Evolutionary conservation across 1,140 invertebrate genomes (phyloP), one percentile per base, ranked within the genome.

Genomic region (Mya arenaria): DNA sequence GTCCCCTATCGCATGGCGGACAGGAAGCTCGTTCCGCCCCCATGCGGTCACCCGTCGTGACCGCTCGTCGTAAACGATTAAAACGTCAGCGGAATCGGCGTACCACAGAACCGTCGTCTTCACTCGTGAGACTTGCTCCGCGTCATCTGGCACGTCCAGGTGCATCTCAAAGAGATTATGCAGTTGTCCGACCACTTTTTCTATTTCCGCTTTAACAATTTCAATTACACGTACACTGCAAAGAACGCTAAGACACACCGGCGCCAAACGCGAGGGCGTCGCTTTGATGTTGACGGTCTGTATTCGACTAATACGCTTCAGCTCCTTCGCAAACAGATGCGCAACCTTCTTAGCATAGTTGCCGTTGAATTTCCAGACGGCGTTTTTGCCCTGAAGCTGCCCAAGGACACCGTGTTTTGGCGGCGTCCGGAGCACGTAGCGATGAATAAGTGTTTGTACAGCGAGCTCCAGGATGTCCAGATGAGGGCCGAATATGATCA

Each of bases 401-500:
- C 77, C 66, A 39, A 71, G 0, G 8, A 80, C 66, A 4, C 77
- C 77, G 48, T 69, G 66, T 69, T 80, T 66, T 48, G 77, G 66
- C 0, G 10, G 36, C 10, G 65, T 34, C 41, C 71, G 69, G 0
- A 80, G 30, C 0, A 80, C 66, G 48, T 80, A 80, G 15, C 28
- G n/a, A 32, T 80, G 55, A 32, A 80, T 34, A 19, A 80, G 39
- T 8, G 77, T 69, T 58, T 80, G 77, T 6, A 55, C 77, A 5
- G 77, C 77, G n/a, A 80, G 77, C n/a, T 80, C 77, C 10, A 80
- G 39, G 17, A 80, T 60, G 62, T 80, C 77, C 8, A 71, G 41
- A 39, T 80, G 77, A 23, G 77, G 77, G 5, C 77, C 77, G 44
- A 28, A 60, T 28, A 80, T 69, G 1, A 55, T 71, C 8, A 80